Conservation (phyloP, 1,140 invertebrate species). For the Drosophila bipectinata region DNA sequence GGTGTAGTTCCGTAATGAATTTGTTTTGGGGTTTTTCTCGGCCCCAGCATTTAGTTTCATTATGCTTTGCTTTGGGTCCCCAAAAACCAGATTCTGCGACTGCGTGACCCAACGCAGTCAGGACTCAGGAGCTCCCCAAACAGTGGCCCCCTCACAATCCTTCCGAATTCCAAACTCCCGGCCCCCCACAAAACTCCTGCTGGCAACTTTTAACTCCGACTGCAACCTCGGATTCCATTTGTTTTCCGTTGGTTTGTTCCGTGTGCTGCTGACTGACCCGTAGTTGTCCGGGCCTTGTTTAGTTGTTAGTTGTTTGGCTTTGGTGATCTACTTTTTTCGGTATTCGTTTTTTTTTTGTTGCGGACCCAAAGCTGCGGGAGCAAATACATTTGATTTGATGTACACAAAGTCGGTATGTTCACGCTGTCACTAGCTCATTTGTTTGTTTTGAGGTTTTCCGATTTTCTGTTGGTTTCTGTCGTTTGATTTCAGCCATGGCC, state of each 20-base stretch:
- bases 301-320: conserved; percentile 64
- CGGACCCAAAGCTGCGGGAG: conserved; percentile 53
- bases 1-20: conserved; percentile 82
- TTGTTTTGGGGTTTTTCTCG: conserved; percentile 75
- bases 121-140: no score
- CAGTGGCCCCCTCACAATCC: background rate
- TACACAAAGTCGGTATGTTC: conserved; percentile 14
- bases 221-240: conserved; percentile 41
- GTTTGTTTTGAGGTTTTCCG: conserved; percentile 65
- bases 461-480: conserved; percentile 47
- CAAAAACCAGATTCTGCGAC: conserved; percentile 45
- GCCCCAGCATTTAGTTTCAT: conserved; percentile 73
- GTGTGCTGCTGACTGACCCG: conserved; percentile 11
- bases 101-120: conserved; percentile 56
- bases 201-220: conserved; percentile 8
- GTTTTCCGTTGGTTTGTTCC: conserved; percentile 29
- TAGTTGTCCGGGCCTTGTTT: conserved; percentile 39
- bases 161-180: background rate
- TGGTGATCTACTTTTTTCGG: conserved; percentile 37
- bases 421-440: conserved; percentile 58
- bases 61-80: conserved; percentile 50
- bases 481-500: conserved; percentile 40
- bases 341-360: conserved; percentile 9
- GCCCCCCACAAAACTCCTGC: background rate
- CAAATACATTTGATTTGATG: conserved; percentile 75